A percentile compares a stretch with the other conserved stretches of the same genome.
Conservation (phyloP, 2,888 invertebrate species). For the Aromia moschata region DNA sequence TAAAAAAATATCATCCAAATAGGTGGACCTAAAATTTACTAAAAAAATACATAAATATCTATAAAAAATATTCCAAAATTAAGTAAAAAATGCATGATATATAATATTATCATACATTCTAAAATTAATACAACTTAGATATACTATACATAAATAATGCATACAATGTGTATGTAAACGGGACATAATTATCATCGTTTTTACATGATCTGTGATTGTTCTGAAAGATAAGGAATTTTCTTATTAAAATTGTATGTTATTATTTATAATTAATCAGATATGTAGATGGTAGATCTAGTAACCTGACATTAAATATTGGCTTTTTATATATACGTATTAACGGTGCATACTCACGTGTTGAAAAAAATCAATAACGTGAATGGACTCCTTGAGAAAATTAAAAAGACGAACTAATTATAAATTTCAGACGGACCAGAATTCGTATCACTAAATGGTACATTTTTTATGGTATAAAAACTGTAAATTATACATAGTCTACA, state of each 20-base stretch:
- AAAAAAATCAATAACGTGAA: conserved; percentile 47
- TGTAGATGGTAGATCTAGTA: conserved; percentile 44
- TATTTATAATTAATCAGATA: conserved; percentile 45
- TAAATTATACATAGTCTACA: conserved; percentile 6
- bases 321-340: conserved; percentile 35
- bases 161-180: conserved; percentile 26
- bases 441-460: conserved; percentile 18
- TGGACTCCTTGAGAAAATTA: conserved; percentile 38
- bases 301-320: conserved; percentile 37
- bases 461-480: conserved; percentile 10
- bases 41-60: too few relatives aligned
- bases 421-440: conserved; percentile 29
- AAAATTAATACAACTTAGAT: too few relatives aligned
- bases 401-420: conserved; percentile 44
- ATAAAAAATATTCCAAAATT: too few relatives aligned
- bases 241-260: conserved; percentile 40
- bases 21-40: too few relatives aligned
- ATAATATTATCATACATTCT: too few relatives aligned
- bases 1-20: too few relatives aligned
- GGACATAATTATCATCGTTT: conserved; percentile 35
- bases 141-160: conserved; percentile 27
- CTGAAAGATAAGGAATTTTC: conserved; percentile 36
- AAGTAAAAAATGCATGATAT: too few relatives aligned
- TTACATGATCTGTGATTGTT: conserved; percentile 33
- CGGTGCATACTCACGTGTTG: conserved; percentile 44